phyloP scores from a whole-genome alignment of 2,797 vertebrate genomes.

The Urophycis tenuis region DNA sequence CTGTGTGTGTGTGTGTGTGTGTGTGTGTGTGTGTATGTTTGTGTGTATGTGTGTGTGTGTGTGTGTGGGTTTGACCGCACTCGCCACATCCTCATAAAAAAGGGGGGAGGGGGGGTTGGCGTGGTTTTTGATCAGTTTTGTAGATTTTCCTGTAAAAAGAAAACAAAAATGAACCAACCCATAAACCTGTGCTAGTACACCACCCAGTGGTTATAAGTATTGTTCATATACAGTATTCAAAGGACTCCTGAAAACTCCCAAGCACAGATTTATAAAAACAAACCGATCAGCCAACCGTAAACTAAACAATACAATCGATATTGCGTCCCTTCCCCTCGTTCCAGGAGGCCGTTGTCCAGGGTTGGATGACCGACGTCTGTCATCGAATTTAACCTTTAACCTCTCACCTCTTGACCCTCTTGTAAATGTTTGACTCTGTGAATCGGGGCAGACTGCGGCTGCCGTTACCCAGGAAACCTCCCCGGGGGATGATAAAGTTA shows the following conservation, averaged over 20 bases:
- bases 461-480: no score
- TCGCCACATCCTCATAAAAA: conserved; percentile 34
- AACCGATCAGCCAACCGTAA: conserved; percentile 23
- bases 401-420: neutral
- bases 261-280: conserved; percentile 68
- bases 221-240: conserved; percentile 66
- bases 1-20: no score
- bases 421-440: no score
- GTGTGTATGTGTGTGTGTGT: no score
- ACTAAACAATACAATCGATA: conserved; percentile 47
- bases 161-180: conserved; percentile 54
- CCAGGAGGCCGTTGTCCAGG: conserved; percentile 52
- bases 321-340: conserved; percentile 24
- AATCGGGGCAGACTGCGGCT: no score
- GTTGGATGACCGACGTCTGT: conserved; percentile 41
- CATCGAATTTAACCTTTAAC: conserved; percentile 34
- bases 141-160: conserved; percentile 53
- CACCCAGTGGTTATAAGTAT: conserved; percentile 56
- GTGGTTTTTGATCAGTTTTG: conserved; percentile 59
- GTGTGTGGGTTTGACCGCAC: neutral
- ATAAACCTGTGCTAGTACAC: conserved; percentile 64
- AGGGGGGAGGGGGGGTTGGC: conserved; percentile 33
- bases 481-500: no score
- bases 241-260: conserved; percentile 69
- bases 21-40: no score